Conservation (phyloP, 2,113 vertebrate species). For the Vicugna pacos region DNA sequence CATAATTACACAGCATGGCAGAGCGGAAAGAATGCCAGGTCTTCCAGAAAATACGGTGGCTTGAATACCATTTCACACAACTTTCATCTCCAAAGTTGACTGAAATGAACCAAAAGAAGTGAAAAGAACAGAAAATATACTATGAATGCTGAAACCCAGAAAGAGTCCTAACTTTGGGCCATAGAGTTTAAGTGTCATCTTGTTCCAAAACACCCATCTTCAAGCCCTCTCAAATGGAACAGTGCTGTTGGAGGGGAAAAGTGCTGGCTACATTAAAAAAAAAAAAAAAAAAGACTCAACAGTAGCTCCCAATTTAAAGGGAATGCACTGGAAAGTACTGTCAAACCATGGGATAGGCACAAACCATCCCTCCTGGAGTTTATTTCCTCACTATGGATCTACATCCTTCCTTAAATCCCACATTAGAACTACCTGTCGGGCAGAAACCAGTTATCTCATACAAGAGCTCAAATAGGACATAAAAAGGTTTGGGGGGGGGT, state of each 20-base stretch:
- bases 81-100: conserved; percentile 29
- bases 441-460: not conserved
- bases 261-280: not conserved
- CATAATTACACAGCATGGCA: conserved; percentile 60
- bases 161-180: not conserved
- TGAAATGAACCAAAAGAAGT: conserved; percentile 41
- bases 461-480: not conserved
- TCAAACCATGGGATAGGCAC: not conserved
- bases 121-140: not conserved
- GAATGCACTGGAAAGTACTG: not conserved
- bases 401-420: not conserved
- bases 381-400: not conserved
- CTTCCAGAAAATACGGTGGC: conserved; percentile 70
- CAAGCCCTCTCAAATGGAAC: not conserved
- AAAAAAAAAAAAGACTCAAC: not conserved
- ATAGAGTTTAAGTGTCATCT: not conserved
- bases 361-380: not conserved
- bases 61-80: conserved; percentile 51
- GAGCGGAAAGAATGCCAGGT: conserved; percentile 13
- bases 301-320: not conserved
- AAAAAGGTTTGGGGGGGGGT: too few relatives aligned
- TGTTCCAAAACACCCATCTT: not conserved
- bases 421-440: not conserved
- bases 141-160: not conserved
- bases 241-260: not conserved